Evolutionary conservation across 2,113 vertebrate genomes (phyloP), one percentile per base, ranked within the genome.

Genomic region (Gorilla gorilla): DNA sequence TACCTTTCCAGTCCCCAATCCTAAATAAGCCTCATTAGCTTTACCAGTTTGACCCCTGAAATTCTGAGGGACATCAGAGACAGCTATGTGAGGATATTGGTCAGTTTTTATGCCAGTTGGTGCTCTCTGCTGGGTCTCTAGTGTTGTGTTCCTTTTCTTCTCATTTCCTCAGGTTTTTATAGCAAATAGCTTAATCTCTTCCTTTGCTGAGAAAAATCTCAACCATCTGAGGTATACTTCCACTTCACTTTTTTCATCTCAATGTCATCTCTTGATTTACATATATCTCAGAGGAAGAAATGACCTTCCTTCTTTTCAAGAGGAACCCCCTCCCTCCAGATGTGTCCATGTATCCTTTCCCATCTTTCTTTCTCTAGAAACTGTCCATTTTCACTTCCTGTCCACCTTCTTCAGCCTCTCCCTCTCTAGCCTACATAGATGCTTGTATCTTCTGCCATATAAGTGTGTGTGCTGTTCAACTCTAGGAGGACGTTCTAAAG

Each of bases 141-240:
- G 52, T 61, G 5, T 86, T 95, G 17, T 83, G 27, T 61, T 75
- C 14, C 23, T 70, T 84, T 81, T 89, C 57, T 38, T 86, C 61
- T 92, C 55, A 48, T 87, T 97, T 93, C 38, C 35, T 86, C 35
- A 89, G n/a, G 38, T 22, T 96, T 89, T 80, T 79, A 64, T 57
- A 97, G 57, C 59, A 83, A 66, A 84, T 81, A 89, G 88, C 61
- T 86, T 70, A 55, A 66, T 83, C 27, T 93, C 52, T 80, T 92
- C 30, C 89, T 97, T 90, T 93, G 45, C 45, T 85, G 75, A 93
- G 50, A 95, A 83, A 79, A 91, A 45, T 90, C 27, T 82, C 55
- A 90, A 1, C 14, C 6, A 14, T 82, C 64, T 85, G 85, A 85
- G 70, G 27, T 75, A 22, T 48, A 81, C 48, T 32, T 89, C 66